These are phyloP conservation scores for Monopis laevigella DNA, from an alignment of 2,888 invertebrate species.

Conservation along the genomic window DNA sequence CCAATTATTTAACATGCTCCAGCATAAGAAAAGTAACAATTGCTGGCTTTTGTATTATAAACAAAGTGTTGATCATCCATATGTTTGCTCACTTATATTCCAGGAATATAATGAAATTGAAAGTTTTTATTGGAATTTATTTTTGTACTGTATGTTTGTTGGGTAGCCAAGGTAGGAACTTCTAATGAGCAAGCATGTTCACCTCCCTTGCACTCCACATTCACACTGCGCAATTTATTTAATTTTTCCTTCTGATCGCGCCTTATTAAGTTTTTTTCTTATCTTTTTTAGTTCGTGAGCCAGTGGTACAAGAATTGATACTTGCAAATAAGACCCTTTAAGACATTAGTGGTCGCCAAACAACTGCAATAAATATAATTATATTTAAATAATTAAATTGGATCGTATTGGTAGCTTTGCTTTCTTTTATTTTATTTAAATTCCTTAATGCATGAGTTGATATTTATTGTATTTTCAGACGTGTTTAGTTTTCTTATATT, in stretches of 20 bases:
- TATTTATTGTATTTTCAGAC: too few species aligned
- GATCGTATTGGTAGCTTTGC: too few species aligned
- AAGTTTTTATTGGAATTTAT: too few species aligned
- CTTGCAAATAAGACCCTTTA: constrained; percentile 64
- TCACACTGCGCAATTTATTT: constrained; percentile 59
- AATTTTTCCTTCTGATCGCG: constrained; percentile 67
- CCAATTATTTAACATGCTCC: constrained; percentile 22
- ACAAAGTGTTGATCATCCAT: constrained; percentile 3
- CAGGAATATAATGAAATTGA: constrained; percentile 7
- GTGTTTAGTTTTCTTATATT: too few species aligned
- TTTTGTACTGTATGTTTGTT: too few species aligned
- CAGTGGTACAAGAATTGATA: constrained; percentile 63
- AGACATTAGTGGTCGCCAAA: constrained; percentile 44
- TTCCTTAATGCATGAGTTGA: too few species aligned
- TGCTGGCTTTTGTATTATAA: too few species aligned
- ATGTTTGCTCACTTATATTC: not conserved
- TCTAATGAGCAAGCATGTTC: constrained; percentile 67
- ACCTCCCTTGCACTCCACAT: constrained; percentile 63
- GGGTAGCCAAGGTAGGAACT: too few species aligned
- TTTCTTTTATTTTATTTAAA: too few species aligned
- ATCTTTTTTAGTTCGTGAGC: constrained; percentile 51
- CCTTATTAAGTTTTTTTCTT: constrained; percentile 66
- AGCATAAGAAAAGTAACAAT: constrained; percentile 9
- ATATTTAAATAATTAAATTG: too few species aligned
- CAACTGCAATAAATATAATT: too few species aligned